These are phyloP conservation scores for Mobula hypostoma DNA, from an alignment of 2,113 vertebrate species.

Conservation along the genomic window DNA sequence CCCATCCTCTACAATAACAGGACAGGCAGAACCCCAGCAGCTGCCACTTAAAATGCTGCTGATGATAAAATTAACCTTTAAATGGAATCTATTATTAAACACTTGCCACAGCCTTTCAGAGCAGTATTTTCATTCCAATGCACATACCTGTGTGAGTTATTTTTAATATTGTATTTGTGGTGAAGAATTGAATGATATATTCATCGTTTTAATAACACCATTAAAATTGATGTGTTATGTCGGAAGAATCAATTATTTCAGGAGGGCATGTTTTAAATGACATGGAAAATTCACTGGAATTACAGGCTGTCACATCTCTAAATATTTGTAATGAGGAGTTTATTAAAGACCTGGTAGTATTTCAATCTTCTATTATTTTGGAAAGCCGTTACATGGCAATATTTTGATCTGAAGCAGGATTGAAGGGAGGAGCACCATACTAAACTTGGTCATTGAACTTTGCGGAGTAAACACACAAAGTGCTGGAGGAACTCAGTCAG, in stretches of 20 bases:
- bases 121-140: conserved; percentile 18
- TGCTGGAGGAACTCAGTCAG: too few species aligned
- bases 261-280: conserved; percentile 25
- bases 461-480: too few species aligned
- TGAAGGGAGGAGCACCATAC: too few species aligned
- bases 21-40: background rate
- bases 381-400: background rate
- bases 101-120: conserved; percentile 18
- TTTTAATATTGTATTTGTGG: conserved; percentile 28
- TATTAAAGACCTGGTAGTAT: background rate
- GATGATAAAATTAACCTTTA: conserved; percentile 7
- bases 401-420: background rate
- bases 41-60: background rate
- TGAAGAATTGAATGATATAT: conserved; percentile 23
- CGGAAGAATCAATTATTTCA: conserved; percentile 22
- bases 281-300: conserved; percentile 14
- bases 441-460: background rate
- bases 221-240: conserved; percentile 13
- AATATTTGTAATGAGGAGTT: conserved; percentile 7
- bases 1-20: too few species aligned
- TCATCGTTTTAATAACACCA: conserved; percentile 23
- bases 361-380: conserved; percentile 14
- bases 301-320: background rate
- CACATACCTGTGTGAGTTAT: conserved; percentile 13
- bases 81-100: background rate